Base-by-base conservation (phyloP, 2,797 vertebrate genomes). In the Capromys pilorides region DNA sequence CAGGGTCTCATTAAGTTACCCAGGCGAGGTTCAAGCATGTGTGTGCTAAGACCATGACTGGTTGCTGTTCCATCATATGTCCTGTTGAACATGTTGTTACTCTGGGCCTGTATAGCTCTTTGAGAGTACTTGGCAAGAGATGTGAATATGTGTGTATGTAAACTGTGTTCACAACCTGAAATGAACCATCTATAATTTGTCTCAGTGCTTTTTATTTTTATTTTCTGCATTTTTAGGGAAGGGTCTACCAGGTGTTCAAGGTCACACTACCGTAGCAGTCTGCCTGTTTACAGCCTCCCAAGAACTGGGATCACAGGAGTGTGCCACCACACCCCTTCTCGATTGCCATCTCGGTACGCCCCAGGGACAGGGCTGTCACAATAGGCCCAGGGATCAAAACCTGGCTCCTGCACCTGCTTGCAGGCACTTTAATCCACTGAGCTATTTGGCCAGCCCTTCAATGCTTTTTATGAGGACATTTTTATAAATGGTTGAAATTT, bases 401-500 rank as follows among this genome's bases (percentile, higher is more conserved):
- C 45, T 8, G 8, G 45, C 45, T 45, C 45, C 45, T 45, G 45
- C 45, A 45, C 45, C 45, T 45, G 45, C 8, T 45, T 45, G 45
- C 8, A 45, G 45, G 45, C 45, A 45, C 45, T 8, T 45, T 45
- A 45, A 45, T 45, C 45, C 8, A 8, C 45, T 45, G 45, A 45
- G 45, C 45, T 45, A 8, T 45, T 45, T 45, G 45, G 45, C 45
- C 4, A 8, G 45, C 45, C 45, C 45, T 66, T 59, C 57, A 85
- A 3, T 1, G 45, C 71, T 89, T 94, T 95, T 89, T 59, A 51
- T 93, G 81, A 88, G 21, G 88, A n/a, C 71, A 14, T 0, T 80
- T 54, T 0, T 0, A 90, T 90, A 75, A 94, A 66, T 54, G 49
- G 18, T 39, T 26, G 0, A 92, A 1, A 59, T 66, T 77, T 66